Evolutionary conservation across 2,113 vertebrate genomes (phyloP).

Genomic region (Tricholaema leucomelas): DNA sequence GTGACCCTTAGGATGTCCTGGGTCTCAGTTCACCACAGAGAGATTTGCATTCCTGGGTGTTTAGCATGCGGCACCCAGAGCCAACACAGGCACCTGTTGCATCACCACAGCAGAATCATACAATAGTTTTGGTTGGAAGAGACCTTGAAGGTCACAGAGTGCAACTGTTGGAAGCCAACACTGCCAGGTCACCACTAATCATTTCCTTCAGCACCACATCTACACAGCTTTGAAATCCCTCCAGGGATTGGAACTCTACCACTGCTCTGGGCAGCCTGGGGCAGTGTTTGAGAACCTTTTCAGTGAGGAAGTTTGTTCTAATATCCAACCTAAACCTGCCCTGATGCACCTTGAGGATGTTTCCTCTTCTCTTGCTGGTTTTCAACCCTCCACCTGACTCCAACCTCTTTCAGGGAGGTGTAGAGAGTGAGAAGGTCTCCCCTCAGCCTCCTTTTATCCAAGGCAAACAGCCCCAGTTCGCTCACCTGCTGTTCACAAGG

Average conservation of each 20-base stretch:
- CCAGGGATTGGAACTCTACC: neutral
- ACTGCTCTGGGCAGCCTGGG: no score
- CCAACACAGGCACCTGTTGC: neutral
- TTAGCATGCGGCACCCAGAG: neutral
- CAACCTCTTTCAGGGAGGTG: neutral
- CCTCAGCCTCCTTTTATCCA: neutral
- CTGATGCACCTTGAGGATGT: neutral
- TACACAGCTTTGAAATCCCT: neutral
- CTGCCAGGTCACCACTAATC: neutral
- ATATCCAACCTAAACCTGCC: neutral
- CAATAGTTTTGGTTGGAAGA: neutral
- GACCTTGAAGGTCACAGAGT: neutral
- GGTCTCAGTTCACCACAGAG: neutral
- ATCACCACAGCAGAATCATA: neutral
- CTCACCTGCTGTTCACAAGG: neutral
- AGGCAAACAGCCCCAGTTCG: neutral
- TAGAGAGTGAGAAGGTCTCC: neutral
- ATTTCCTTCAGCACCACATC: neutral
- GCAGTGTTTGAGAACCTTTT: neutral
- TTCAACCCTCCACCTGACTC: no score
- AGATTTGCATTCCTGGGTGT: neutral
- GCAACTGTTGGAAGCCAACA: neutral
- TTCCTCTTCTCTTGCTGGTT: no score
- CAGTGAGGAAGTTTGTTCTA: neutral
- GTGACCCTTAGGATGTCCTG: neutral